Evolutionary conservation across 2,797 vertebrate genomes (phyloP).

Genomic region (Distichodus sexfasciatus): DNA sequence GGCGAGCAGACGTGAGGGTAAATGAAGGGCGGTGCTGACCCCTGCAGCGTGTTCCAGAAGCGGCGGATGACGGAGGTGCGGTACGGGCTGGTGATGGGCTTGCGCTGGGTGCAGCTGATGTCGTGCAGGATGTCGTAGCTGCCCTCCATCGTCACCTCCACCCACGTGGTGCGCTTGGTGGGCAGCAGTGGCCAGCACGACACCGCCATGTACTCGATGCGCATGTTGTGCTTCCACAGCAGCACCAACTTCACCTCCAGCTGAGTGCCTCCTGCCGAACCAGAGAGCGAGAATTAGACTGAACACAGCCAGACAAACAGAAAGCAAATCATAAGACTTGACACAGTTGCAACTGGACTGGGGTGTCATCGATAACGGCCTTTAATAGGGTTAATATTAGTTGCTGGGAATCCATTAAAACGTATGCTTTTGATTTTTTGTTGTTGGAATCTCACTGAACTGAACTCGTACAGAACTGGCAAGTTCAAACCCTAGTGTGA

Average conservation of each 20-base stretch:
- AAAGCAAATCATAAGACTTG: neutral
- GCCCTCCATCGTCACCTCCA: conserved; percentile 98
- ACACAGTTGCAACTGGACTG: neutral
- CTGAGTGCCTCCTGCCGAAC: conserved; percentile 85
- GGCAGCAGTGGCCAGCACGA: conserved; percentile 90
- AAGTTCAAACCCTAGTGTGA: no score
- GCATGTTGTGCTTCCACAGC: conserved; percentile 99
- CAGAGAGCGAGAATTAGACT: neutral
- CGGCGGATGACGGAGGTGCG: conserved; percentile 94
- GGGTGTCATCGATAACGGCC: no score
- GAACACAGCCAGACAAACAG: neutral
- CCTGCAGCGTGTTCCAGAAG: conserved; percentile 98
- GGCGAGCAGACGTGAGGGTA: no score
- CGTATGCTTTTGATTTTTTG: no score
- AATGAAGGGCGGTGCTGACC: conserved; percentile 63
- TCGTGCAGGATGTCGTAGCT: conserved; percentile 98
- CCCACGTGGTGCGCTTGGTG: conserved; percentile 82
- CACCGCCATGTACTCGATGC: conserved; percentile 90
- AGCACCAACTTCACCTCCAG: conserved; percentile 94
- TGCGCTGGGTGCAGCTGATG: conserved; percentile 95
- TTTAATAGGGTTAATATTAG: no score
- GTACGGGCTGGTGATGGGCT: conserved; percentile 94
- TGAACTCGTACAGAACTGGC: no score
- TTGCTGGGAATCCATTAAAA: no score
- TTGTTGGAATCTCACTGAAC: no score